Base-by-base conservation (phyloP, 2,113 vertebrate genomes). In the Lethenteron reissneri region DNA sequence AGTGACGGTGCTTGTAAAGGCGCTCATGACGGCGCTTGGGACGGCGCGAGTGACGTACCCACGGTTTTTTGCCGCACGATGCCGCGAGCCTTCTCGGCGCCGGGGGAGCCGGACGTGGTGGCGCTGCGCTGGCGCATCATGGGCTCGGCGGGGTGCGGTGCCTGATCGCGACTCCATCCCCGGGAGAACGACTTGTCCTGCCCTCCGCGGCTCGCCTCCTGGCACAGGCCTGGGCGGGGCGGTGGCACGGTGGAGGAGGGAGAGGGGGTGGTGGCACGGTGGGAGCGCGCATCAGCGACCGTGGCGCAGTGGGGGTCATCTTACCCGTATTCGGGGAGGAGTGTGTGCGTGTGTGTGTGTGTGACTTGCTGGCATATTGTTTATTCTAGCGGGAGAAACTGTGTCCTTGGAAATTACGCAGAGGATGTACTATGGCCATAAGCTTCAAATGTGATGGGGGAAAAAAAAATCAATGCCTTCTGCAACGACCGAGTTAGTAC, bases 81-180 rank as follows among this genome's bases (percentile, higher is more conserved):
- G 78, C 88, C 92, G 69, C 88, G 90, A 12, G 94, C 91, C 73
- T 90, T 99, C 77, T 99, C 94, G 56, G 90, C 88, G 69, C 88
- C 90, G 0, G 90, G 90, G 9, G 89, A 88, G 76, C 94, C 94
- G 8, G 94, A 96, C 1, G 94, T 99, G 3, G 94, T 99, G 69
- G 94, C 94, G 12, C 91, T 95, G 74, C 94, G 82, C 72, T 90
- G 88, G 72, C 94, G 83, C 94, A 99, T 95, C 94, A 99, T 95
- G 1, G 90, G 92, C 74, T 99, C 92, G 56, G 86, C 82, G 9
- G 64, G 64, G 25, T 10, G n/a, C 25, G 64, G 25, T 17, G n/a
- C 25, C 25, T 68, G 64, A 25, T 68, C 64, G n/a, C 64, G n/a
- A 21, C 64, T 68, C 64, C 64, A 72, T 81, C 76, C 8, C 75